These are phyloP conservation scores for Rachycentron canadum DNA, from an alignment of 2,797 vertebrate species.

Conservation along the genomic window DNA sequence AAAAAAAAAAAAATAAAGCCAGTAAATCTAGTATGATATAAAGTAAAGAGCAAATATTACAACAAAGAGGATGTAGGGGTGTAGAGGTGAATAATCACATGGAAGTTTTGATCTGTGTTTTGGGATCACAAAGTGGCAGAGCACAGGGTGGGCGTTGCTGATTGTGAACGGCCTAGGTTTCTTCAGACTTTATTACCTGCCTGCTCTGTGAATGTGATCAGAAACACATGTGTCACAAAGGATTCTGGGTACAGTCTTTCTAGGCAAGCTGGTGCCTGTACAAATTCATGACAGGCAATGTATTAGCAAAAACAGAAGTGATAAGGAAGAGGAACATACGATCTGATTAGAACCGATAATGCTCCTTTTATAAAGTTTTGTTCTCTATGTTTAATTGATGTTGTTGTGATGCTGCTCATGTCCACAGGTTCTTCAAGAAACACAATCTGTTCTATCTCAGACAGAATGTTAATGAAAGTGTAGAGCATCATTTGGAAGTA, in stretches of 20 bases:
- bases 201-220: too few relatives aligned
- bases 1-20: too few relatives aligned
- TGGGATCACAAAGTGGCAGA: too few relatives aligned
- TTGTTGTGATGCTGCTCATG: background rate
- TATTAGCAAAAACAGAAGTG: background rate
- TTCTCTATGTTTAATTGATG: background rate
- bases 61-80: too few relatives aligned
- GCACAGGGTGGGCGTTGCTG: too few relatives aligned
- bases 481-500: background rate
- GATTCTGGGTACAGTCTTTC: background rate
- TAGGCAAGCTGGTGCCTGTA: background rate
- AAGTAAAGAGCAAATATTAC: too few relatives aligned
- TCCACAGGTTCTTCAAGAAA: constrained; percentile 17
- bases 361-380: background rate
- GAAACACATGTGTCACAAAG: background rate
- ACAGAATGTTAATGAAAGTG: too few relatives aligned
- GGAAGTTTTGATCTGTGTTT: too few relatives aligned
- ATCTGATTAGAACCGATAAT: background rate
- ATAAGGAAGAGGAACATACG: constrained; percentile 11
- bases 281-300: background rate
- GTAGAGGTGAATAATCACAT: too few relatives aligned
- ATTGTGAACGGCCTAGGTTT: too few relatives aligned
- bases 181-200: background rate
- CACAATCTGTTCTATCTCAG: background rate
- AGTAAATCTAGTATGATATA: too few relatives aligned